A percentile compares a stretch with the other conserved stretches of the same genome.
These are phyloP conservation scores for Opisthograptis luteolata DNA, from an alignment of 2,888 invertebrate species.

Conservation along the genomic window DNA sequence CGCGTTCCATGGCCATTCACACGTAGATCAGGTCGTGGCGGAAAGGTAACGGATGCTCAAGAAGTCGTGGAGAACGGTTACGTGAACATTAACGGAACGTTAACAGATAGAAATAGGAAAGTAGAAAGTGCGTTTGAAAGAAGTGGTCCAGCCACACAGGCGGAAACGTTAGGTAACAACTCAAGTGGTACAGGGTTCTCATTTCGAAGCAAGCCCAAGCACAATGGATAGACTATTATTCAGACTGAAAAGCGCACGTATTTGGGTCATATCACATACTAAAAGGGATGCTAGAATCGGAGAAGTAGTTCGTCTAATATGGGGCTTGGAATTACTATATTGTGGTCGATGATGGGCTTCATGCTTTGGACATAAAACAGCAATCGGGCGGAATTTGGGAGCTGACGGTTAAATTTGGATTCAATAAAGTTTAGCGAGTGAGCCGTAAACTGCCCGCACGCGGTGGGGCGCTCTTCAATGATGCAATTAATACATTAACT, in stretches of 20 bases:
- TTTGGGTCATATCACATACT: conserved; percentile 66
- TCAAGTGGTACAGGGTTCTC: conserved; percentile 62
- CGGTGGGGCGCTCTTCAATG: conserved; percentile 33
- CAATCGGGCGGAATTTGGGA: conserved; percentile 58
- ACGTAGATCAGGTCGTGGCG: conserved; percentile 56
- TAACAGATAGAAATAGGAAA: conserved; percentile 60
- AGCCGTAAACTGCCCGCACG: conserved; percentile 20
- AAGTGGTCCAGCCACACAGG: conserved; percentile 59
- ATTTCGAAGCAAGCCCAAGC: conserved; percentile 81
- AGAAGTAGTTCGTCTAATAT: conserved; percentile 67
- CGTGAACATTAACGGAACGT: conserved; percentile 55
- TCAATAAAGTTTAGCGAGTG: conserved; percentile 7
- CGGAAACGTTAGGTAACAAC: conserved; percentile 55
- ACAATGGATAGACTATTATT: conserved; percentile 66
- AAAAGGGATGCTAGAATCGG: conserved; percentile 61
- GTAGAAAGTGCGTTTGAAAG: conserved; percentile 67
- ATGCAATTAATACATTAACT: conserved; percentile 60
- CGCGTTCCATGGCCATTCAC: conserved; percentile 47
- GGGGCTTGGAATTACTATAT: conserved; percentile 62
- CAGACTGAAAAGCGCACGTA: conserved; percentile 69
- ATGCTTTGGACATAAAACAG: conserved; percentile 76
- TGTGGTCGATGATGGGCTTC: conserved; percentile 68
- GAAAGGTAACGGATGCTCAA: conserved; percentile 52
- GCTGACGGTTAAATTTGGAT: conserved; percentile 71
- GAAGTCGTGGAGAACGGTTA: conserved; percentile 51